Base-by-base conservation (phyloP, 1,140 invertebrate genomes). In the Pteromalus puparum region DNA sequence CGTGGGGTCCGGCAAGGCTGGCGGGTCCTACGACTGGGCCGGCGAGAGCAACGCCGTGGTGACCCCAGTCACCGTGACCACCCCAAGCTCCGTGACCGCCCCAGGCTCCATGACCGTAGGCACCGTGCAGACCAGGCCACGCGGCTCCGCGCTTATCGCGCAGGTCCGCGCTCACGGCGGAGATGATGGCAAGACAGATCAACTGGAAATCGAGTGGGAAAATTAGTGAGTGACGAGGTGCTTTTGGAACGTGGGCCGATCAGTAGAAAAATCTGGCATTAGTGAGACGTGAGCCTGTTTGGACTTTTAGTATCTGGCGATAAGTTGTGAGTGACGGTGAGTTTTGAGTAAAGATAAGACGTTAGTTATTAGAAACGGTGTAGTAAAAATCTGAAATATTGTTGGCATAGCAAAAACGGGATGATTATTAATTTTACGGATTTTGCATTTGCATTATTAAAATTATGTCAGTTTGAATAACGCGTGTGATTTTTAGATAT, bases 21-120 rank as follows among this genome's bases (percentile, higher is more conserved):
- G 89, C 78, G 2, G 88, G 87, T 68, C 92, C 92, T 34, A 91
- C 74, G 42, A 87, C 80, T 24, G 92, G 92, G 24, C 92, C 92
- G 24, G 88, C 87, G 0, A 93, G 2, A 0, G 92, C 91, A 4
- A 91, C 90, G 1, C 92, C 92, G 42, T 92, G 91, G 3, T 76
- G 87, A 13, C 88, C 90, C 68, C 90, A 88, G 53, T 68, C 85
- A 30, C 88, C 87, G 61, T 91, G 87, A 42, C 68, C 88, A 30
- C 89, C 89, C 24, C 88, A 79, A 30, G 76, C 85, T 18, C 89
- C 89, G 92, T 81, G 42, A 88, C 85, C 86, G n/a, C 82, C 87
- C 68, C 90, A 76, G 68, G 18, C 24, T 24, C 92, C 68, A 91
- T 79, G 65, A 88, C 85, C 65, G 91, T 91, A 26, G 6, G 72